Conservation (phyloP, 2,888 invertebrate species). For the Andrena dorsata region DNA sequence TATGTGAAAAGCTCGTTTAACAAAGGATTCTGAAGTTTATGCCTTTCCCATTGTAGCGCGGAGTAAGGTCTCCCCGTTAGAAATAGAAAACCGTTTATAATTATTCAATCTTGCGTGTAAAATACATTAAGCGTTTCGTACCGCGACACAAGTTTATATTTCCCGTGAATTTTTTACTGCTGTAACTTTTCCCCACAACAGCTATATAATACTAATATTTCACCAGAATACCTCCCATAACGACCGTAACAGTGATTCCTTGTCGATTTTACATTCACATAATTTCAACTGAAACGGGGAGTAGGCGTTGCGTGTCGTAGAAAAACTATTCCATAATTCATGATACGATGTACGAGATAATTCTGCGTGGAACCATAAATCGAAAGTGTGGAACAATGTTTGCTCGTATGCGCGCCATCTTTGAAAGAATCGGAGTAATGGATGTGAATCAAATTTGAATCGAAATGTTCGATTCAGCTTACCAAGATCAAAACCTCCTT, state of each 20-base stretch:
- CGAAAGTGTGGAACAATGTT: constrained; percentile 2
- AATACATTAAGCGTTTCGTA: background rate
- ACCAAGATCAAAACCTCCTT: background rate
- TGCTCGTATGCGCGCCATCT: background rate
- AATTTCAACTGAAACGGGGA: background rate
- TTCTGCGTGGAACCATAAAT: background rate
- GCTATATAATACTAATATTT: background rate
- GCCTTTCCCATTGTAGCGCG: background rate
- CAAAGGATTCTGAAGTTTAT: background rate
- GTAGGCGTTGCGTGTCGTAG: background rate
- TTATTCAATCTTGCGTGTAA: background rate
- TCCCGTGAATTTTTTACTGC: background rate
- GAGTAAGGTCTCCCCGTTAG: no score
- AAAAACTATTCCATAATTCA: background rate
- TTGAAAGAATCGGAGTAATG: background rate
- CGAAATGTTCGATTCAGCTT: background rate
- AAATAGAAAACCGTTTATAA: background rate
- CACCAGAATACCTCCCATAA: no score
- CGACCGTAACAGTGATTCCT: background rate
- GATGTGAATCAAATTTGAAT: background rate
- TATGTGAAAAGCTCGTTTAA: constrained; percentile 4
- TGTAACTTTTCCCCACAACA: background rate
- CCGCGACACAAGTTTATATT: no score
- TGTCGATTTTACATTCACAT: background rate
- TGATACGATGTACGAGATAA: constrained; percentile 4